Conservation (phyloP, 2,113 vertebrate genomes). For the Thalassarche chlororhynchos region DNA sequence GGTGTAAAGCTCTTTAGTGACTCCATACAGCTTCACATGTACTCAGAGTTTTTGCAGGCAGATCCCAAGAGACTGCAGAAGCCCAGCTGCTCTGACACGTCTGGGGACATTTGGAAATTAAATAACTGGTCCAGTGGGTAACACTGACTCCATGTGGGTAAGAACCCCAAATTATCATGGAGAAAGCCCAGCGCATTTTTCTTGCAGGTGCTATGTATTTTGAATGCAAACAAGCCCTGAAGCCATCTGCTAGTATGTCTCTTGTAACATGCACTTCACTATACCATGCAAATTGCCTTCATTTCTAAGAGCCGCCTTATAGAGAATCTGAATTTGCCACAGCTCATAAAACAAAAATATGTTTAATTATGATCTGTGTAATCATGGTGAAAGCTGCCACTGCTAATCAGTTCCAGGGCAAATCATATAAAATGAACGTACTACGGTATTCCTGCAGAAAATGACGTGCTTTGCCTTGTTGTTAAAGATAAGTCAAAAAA, state of each 20-base stretch:
- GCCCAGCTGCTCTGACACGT: background rate
- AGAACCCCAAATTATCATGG: background rate
- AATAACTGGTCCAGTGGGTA: background rate
- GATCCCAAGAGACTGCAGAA: background rate
- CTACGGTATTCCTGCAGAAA: background rate
- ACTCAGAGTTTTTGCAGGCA: background rate
- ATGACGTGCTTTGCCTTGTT: background rate
- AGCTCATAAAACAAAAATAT: conserved; percentile 34
- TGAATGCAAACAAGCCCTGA: background rate
- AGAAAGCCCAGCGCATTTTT: background rate
- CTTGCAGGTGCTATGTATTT: conserved; percentile 26
- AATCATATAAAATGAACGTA: conserved; percentile 7
- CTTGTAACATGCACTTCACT: conserved; percentile 10
- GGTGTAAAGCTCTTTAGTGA: background rate
- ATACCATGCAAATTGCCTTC: background rate
- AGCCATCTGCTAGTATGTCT: conserved; percentile 12
- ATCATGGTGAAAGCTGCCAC: background rate
- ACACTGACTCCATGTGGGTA: background rate
- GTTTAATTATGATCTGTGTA: conserved; percentile 50
- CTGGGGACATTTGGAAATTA: background rate
- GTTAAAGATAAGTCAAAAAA: background rate
- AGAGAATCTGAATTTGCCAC: conserved; percentile 17
- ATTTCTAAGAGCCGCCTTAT: background rate
- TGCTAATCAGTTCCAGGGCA: conserved; percentile 39
- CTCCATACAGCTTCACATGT: background rate